A percentile compares a stretch with the other conserved stretches of the same genome.
These are phyloP conservation scores for Agrochola macilenta DNA, from an alignment of 2,888 invertebrate species.

Conservation along the genomic window DNA sequence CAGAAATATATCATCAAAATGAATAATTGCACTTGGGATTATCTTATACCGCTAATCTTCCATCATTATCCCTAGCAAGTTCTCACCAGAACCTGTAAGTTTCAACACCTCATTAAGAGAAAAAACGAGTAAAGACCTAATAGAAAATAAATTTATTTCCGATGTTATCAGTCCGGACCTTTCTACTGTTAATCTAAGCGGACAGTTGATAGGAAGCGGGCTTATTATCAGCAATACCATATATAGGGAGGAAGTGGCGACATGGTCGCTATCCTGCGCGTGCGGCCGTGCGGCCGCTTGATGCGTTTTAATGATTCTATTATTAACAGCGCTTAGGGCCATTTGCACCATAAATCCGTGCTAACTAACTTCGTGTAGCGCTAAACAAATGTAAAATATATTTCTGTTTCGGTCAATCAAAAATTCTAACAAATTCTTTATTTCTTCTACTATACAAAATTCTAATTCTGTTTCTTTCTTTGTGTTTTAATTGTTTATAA, in stretches of 20 bases:
- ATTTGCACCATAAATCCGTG: neutral
- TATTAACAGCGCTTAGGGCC: slow-evolving; percentile 29
- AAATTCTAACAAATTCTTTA: too few relatives aligned
- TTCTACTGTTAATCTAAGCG: slow-evolving; percentile 63
- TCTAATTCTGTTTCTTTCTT: neutral
- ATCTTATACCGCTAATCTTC: too few relatives aligned
- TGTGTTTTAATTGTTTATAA: neutral
- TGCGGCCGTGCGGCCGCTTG: slow-evolving; percentile 21
- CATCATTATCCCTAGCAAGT: neutral
- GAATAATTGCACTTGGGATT: neutral
- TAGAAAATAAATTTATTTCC: slow-evolving; percentile 59
- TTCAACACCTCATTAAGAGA: slow-evolving; percentile 62
- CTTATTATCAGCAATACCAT: slow-evolving; percentile 62
- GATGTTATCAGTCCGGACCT: slow-evolving; percentile 57
- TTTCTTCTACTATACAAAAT: too few relatives aligned
- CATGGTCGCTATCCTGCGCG: slow-evolving; percentile 42
- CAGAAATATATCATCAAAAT: neutral
- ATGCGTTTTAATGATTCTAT: slow-evolving; percentile 63
- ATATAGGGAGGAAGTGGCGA: slow-evolving; percentile 62
- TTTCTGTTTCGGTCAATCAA: neutral
- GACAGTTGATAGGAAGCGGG: slow-evolving; percentile 55
- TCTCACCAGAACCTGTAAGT: slow-evolving; percentile 18
- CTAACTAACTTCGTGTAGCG: neutral
- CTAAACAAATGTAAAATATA: neutral
- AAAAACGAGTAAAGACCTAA: slow-evolving; percentile 53